phyloP scores from a whole-genome alignment of 2,113 vertebrate genomes.

The Scomber scombrus region DNA sequence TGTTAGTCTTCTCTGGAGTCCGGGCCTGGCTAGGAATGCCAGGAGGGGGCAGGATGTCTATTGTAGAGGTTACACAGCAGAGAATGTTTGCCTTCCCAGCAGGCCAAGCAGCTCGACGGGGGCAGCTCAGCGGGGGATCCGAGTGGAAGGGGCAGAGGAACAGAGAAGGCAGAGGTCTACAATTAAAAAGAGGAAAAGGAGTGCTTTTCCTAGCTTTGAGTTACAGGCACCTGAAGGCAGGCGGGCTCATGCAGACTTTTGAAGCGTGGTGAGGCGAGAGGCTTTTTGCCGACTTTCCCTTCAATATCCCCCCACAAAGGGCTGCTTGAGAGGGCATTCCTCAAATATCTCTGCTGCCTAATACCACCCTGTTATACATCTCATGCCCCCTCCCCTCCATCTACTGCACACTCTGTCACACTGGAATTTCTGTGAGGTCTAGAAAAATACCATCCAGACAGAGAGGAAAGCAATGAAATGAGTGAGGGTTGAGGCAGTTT shows the following conservation, averaged over 20 bases:
- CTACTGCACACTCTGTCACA: slow-evolving; percentile 46
- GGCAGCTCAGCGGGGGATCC: slow-evolving; percentile 56
- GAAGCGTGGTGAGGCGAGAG: slow-evolving; percentile 46
- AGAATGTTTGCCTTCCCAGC: slow-evolving; percentile 81
- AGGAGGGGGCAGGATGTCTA: slow-evolving; percentile 74
- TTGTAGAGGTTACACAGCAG: slow-evolving; percentile 63
- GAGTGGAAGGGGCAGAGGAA: slow-evolving; percentile 35
- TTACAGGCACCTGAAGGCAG: slow-evolving; percentile 56
- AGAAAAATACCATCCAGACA: slow-evolving; percentile 46
- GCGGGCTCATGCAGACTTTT: slow-evolving; percentile 49
- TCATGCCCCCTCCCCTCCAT: slow-evolving; percentile 9
- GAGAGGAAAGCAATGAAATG: slow-evolving; percentile 49
- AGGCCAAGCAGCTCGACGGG: slow-evolving; percentile 67
- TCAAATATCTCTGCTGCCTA: slow-evolving; percentile 68
- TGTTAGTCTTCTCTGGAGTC: slow-evolving; percentile 47
- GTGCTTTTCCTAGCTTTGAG: slow-evolving; percentile 62
- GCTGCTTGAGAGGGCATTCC: slow-evolving; percentile 76
- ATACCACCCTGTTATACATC: slow-evolving; percentile 53
- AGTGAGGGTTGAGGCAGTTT: slow-evolving; percentile 1
- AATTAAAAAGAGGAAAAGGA: slow-evolving; percentile 60
- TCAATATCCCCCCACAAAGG: slow-evolving; percentile 63
- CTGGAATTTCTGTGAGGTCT: slow-evolving; percentile 61
- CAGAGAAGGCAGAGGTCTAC: slow-evolving; percentile 25
- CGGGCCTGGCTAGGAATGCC: slow-evolving; percentile 53
- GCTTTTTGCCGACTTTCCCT: slow-evolving; percentile 44